A percentile compares a stretch with the other conserved stretches of the same genome.
phyloP scores from a whole-genome alignment of 2,797 vertebrate genomes.

The Bovichtus variegatus region DNA sequence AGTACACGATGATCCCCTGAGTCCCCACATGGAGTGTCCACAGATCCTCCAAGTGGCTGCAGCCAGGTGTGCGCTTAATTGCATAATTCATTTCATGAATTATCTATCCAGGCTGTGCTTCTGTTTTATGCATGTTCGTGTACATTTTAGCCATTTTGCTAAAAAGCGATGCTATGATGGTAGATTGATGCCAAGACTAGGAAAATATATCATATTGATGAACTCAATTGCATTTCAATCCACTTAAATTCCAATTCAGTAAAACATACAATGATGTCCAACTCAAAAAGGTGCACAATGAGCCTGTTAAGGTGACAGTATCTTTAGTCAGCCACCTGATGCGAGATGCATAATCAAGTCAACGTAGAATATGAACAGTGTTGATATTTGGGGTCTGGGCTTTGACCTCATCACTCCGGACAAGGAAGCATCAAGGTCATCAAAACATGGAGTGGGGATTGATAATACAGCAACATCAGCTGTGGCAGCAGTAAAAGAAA shows the following conservation, averaged over 20 bases:
- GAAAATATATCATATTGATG: background rate
- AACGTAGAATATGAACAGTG: background rate
- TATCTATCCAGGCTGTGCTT: slow-evolving; percentile 26
- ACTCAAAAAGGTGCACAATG: background rate
- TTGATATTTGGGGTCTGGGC: background rate
- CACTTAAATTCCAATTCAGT: background rate
- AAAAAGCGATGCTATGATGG: background rate
- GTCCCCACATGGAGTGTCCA: slow-evolving; percentile 8
- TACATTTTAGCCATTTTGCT: background rate
- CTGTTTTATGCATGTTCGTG: slow-evolving; percentile 17
- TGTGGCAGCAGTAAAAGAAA: background rate
- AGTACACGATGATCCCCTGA: slow-evolving; percentile 1
- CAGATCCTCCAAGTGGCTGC: slow-evolving; percentile 28
- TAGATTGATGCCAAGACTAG: background rate
- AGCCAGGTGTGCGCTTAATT: slow-evolving; percentile 33
- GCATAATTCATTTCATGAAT: slow-evolving; percentile 51
- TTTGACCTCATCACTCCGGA: background rate
- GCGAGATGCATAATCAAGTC: background rate
- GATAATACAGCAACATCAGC: background rate
- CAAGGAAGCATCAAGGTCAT: background rate
- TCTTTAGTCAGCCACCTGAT: background rate
- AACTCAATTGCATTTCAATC: background rate
- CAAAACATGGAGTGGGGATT: background rate
- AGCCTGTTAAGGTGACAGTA: background rate
- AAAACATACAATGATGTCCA: background rate